Conservation (phyloP, 2,888 invertebrate genomes). For the Celastrina argiolus region DNA sequence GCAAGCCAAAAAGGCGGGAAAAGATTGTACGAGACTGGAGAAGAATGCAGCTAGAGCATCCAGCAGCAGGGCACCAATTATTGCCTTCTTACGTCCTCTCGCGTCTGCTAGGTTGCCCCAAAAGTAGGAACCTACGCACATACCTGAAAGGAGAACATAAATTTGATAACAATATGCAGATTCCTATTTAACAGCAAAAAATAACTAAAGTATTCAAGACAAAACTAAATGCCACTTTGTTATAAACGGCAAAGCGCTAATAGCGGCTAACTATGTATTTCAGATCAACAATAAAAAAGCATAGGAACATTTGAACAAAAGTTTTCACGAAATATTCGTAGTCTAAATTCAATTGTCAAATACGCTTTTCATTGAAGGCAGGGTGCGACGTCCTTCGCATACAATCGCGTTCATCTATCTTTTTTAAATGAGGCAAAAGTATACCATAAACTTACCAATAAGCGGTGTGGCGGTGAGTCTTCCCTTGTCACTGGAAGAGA, state of each 20-base stretch:
- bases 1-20: slow-evolving; percentile 78
- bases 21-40: slow-evolving; percentile 76
- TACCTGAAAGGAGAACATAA: slow-evolving; percentile 59
- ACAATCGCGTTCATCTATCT: too few relatives aligned
- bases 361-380: too few relatives aligned
- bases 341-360: too few relatives aligned
- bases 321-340: too few relatives aligned
- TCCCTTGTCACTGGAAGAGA: slow-evolving; percentile 77
- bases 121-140: slow-evolving; percentile 83
- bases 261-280: too few relatives aligned
- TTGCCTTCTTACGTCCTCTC: slow-evolving; percentile 80
- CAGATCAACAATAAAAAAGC: too few relatives aligned
- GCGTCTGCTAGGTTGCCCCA: slow-evolving; percentile 85
- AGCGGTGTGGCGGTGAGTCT: slow-evolving; percentile 79
- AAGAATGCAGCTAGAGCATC: slow-evolving; percentile 78
- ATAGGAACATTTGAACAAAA: too few relatives aligned
- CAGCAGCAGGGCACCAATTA: slow-evolving; percentile 79
- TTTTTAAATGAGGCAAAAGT: background rate
- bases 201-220: too few relatives aligned
- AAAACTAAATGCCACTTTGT: too few relatives aligned
- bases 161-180: background rate
- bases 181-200: too few relatives aligned
- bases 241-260: too few relatives aligned
- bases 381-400: too few relatives aligned
- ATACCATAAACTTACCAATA: slow-evolving; percentile 58